A percentile compares a stretch with the other conserved stretches of the same genome.
phyloP scores from a whole-genome alignment of 2,888 invertebrate species.

The Corythucha ciliata region DNA sequence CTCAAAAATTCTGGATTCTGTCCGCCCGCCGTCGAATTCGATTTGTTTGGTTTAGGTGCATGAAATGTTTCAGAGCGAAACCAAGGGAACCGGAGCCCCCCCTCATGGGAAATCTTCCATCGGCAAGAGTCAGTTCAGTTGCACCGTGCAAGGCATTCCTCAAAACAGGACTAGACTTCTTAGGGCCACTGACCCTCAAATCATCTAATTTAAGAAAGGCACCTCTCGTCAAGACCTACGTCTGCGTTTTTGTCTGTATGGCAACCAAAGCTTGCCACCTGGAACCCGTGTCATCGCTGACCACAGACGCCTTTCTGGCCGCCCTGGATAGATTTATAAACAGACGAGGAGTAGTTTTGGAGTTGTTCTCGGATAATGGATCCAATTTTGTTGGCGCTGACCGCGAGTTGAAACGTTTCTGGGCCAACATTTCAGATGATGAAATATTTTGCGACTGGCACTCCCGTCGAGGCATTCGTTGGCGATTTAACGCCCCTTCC shows the following conservation, averaged over 20 bases:
- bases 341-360: background rate
- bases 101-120: slow-evolving; percentile 12
- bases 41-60: too few species aligned
- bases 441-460: too few species aligned
- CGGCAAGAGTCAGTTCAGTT: background rate
- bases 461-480: too few species aligned
- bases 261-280: slow-evolving; percentile 4
- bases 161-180: slow-evolving; percentile 5
- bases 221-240: background rate
- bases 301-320: slow-evolving; percentile 9
- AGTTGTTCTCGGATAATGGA: slow-evolving; percentile 9
- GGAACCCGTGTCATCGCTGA: slow-evolving; percentile 1
- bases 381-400: slow-evolving; percentile 8
- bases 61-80: slow-evolving; percentile 22
- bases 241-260: slow-evolving; percentile 5
- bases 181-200: slow-evolving; percentile 4
- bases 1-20: too few species aligned
- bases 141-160: slow-evolving; percentile 8
- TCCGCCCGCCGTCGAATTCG: too few species aligned
- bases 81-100: slow-evolving; percentile 20
- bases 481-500: background rate
- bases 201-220: background rate
- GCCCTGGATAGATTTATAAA: background rate
- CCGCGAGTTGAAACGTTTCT: background rate
- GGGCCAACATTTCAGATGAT: background rate